Percentiles rank a stretch among this genome's conserved stretches.
These are phyloP conservation scores for Poecilus cupreus DNA, from an alignment of 2,888 invertebrate species.

Conservation along the genomic window DNA sequence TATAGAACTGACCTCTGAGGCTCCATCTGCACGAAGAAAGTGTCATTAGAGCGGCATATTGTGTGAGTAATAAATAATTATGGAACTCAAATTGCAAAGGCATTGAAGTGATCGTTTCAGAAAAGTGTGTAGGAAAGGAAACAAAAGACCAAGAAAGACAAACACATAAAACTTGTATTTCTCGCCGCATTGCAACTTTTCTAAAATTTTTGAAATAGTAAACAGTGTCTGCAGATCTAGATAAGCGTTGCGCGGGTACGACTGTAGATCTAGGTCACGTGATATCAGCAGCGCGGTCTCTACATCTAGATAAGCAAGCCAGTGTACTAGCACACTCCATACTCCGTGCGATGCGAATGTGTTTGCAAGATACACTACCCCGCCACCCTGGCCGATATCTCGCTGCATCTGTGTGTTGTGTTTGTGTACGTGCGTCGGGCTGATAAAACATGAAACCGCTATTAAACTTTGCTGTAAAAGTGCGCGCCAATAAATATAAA, in stretches of 20 bases:
- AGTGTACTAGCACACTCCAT: not conserved
- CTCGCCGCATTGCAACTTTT: constrained; percentile 28
- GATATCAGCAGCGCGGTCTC: constrained; percentile 50
- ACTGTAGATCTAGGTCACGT: constrained; percentile 34
- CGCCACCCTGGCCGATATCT: constrained; percentile 18
- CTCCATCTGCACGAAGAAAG: too few relatives aligned
- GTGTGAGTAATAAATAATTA: not conserved
- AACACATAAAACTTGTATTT: constrained; percentile 25
- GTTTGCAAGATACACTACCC: not conserved
- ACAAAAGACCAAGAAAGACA: not conserved
- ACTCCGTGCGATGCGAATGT: constrained; percentile 28
- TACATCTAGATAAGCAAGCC: constrained; percentile 38
- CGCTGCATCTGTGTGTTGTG: constrained; percentile 37
- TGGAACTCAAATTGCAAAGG: not conserved
- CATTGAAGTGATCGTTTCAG: not conserved
- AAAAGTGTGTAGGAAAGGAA: not conserved
- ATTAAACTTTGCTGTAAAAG: constrained; percentile 51
- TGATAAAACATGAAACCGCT: constrained; percentile 53
- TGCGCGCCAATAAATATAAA: constrained; percentile 48
- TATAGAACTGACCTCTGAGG: too few relatives aligned
- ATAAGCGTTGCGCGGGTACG: constrained; percentile 12
- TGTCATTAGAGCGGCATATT: too few relatives aligned
- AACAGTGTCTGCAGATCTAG: constrained; percentile 47
- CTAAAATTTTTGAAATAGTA: constrained; percentile 50
- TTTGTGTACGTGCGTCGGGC: constrained; percentile 27